Evolutionary conservation across 1,140 invertebrate genomes (phyloP).

Genomic region (Carcinoscorpius rotundicauda): DNA sequence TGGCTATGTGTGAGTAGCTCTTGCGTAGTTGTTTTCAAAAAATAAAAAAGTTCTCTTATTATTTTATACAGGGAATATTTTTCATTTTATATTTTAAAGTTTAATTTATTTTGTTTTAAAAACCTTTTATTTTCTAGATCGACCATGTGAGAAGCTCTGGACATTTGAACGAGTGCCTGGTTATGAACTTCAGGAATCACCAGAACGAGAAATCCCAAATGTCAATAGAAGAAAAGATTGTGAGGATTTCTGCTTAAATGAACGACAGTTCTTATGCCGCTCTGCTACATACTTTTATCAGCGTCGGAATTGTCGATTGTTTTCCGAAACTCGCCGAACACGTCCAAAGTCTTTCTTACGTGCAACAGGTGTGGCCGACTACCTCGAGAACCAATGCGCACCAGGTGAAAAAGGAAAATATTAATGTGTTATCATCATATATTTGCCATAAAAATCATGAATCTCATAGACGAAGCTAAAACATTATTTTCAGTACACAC

Average conservation of each 20-base stretch:
- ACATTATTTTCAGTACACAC: too few relatives aligned
- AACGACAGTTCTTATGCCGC: not conserved
- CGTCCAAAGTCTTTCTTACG: not conserved
- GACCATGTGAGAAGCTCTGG: not conserved
- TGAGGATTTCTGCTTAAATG: not conserved
- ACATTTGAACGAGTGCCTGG: not conserved
- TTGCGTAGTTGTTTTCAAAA: too few relatives aligned
- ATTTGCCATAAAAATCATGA: too few relatives aligned
- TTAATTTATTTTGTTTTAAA: too few relatives aligned
- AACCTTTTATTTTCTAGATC: too few relatives aligned
- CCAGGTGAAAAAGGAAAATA: not conserved
- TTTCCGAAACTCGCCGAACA: not conserved
- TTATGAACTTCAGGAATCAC: not conserved
- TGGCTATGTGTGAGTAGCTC: too few relatives aligned
- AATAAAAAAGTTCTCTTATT: too few relatives aligned
- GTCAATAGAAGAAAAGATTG: not conserved
- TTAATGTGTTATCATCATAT: too few relatives aligned
- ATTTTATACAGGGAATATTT: too few relatives aligned
- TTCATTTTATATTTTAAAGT: too few relatives aligned
- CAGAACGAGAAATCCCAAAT: not conserved
- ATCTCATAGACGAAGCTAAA: too few relatives aligned
- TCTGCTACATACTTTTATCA: not conserved
- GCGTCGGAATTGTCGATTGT: not conserved
- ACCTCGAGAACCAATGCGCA: constrained; percentile 2
- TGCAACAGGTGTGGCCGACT: not conserved